Base-by-base conservation (phyloP, 2,888 invertebrate genomes). In the Melolontha melolontha region DNA sequence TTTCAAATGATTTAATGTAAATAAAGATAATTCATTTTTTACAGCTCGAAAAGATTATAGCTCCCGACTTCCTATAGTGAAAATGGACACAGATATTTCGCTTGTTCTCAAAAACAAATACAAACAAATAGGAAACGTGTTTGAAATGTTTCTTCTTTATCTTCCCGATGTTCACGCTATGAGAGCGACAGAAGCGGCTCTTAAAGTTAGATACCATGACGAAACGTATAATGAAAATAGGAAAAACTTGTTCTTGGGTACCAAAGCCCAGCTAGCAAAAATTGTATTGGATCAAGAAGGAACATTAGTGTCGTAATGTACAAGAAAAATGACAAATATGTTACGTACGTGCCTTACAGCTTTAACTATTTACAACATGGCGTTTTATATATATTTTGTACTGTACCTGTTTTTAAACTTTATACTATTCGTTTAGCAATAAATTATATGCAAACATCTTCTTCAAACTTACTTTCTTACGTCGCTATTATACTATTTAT, bases 141-240 rank as follows among this genome's bases (percentile, higher is more conserved):
- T 90, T 74, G 88, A 90, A 70, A 88, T 94, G 87, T 93, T 94
- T 77, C 84, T 92, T 7, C 85, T 87, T 44, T 86, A 88, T 59
- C 85, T 88, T 73, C 78, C 84, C 29, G 85, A 89, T 66, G 80
- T 93, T 64, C 94, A 93, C 81, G 87, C 91, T 50, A 86, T 95
- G 79, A 87, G 94, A 64, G 93, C 92, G 27, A 91, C 92, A 6
- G 96, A 96, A 80, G 94, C 95, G 54, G 90, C 90, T 72, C 83
- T 95, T 44, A 88, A 88, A 76, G 84, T 91, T 40, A 78, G 83
- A 67, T 83, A 82, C 71, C 85, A 86, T 69, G 78, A 78, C 50
- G 77, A 75, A 70, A 73, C 70, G 12, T 77, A 78, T 52, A 78
- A 74, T 22, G 77, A 81, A 50, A 71, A 73, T 59, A 76, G 78